Evolutionary conservation across 2,113 vertebrate genomes (phyloP), one percentile per base, ranked within the genome.

Genomic region (Clinocottus analis): DNA sequence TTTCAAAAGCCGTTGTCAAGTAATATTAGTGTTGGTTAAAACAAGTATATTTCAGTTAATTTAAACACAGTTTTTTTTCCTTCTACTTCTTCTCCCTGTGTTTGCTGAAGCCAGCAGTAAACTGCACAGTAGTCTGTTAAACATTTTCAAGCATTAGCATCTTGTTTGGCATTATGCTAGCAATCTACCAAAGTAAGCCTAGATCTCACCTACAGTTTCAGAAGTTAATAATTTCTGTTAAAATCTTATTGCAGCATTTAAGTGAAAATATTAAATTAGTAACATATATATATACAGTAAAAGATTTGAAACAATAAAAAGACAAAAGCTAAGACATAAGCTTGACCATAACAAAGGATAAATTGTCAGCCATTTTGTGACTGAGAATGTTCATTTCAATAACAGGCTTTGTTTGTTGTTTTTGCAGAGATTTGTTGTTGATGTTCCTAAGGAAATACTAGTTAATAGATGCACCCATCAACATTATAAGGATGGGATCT

Each of bases 241-340:
- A 79, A 45, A 43, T 81, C 69, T 83, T 84, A 84, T 83, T 89
- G 85, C 75, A 88, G 79, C 87, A 86, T 83, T 87, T 53, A 77
- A 70, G 79, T 75, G 75, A 76, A 80, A 80, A 87, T 81, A 87
- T 88, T 76, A 85, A 89, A 88, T 89, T 86, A 81, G 85, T 81
- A 83, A 82, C 76, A 75, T 63, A 85, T 77, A 86, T 77, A 86
- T 67, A 78, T 80, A 85, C 68, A 88, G 51, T 72, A 19, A 78
- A 81, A 70, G 49, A 72, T 74, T 55, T 67, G 37, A 82, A 79
- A 79, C 45, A 66, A 87, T 75, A 77, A 75, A 77, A 80, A 64
- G 66, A 87, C 31, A 73, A 70, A 85, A 69, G 51, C 55, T 72
- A 76, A 79, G 72, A 80, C 77, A 67, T 76, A 85, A 74, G 55